phyloP scores from a whole-genome alignment of 2,797 vertebrate genomes.

The Chaetophractus vellerosus region DNA sequence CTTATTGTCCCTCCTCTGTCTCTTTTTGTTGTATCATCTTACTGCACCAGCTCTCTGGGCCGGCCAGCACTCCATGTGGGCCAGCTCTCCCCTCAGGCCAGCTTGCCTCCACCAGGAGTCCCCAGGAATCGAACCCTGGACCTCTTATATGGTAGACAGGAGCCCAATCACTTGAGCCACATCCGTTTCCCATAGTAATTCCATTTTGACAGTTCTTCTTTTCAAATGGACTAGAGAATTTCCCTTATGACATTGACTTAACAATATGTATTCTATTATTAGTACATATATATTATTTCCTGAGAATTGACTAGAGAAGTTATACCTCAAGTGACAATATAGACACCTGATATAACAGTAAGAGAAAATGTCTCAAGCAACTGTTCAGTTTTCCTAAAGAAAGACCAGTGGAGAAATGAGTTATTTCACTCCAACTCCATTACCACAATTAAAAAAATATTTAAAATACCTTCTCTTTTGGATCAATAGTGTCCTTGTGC shows the following conservation, averaged over 20 bases:
- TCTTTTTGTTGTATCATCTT: too few relatives aligned
- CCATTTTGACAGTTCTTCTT: conserved; percentile 30
- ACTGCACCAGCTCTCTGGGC: too few relatives aligned
- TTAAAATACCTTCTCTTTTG: background rate
- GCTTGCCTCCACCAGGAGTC: too few relatives aligned
- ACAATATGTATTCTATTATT: background rate
- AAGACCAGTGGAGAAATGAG: background rate
- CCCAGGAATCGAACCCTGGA: too few relatives aligned
- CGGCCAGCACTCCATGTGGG: too few relatives aligned
- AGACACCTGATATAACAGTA: background rate
- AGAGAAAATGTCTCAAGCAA: background rate
- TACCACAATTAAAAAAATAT: background rate
- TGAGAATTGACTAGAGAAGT: background rate
- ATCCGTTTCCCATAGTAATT: background rate
- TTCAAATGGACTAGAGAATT: background rate
- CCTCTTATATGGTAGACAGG: too few relatives aligned
- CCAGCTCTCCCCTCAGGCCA: too few relatives aligned
- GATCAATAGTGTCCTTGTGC: background rate
- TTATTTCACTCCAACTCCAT: background rate
- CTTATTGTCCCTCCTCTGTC: too few relatives aligned
- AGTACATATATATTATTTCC: conserved; percentile 29
- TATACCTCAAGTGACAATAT: background rate
- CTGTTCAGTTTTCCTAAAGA: conserved; percentile 6
- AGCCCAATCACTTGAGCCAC: too few relatives aligned
- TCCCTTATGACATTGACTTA: background rate